Conservation (phyloP, 1,140 invertebrate genomes). For the Drosophila orosa region DNA sequence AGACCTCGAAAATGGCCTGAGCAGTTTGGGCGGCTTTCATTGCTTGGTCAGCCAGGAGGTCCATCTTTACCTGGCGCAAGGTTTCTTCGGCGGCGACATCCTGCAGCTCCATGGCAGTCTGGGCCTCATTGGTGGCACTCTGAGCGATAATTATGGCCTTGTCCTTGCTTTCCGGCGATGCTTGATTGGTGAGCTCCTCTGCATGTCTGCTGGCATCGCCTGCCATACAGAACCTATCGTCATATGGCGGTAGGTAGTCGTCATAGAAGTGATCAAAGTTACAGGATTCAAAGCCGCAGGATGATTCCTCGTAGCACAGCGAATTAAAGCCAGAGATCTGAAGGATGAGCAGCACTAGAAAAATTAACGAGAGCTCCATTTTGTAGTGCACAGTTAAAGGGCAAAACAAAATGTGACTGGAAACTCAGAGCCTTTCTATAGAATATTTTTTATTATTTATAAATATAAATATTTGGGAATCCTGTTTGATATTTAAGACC, state of each 20-base stretch:
- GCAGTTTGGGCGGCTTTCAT: background rate
- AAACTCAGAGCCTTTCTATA: background rate
- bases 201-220: background rate
- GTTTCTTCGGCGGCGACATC: background rate
- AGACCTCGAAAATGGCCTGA: background rate
- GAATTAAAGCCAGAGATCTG: background rate
- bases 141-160: background rate
- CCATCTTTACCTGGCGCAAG: background rate
- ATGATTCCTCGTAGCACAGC: background rate
- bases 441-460: too few species aligned
- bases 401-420: background rate
- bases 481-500: too few species aligned
- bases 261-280: background rate
- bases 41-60: background rate
- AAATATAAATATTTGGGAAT: too few species aligned
- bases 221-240: too few species aligned
- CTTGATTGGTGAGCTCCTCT: background rate
- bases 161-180: background rate
- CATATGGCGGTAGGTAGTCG: background rate
- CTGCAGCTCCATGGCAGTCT: too few species aligned
- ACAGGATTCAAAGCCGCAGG: conserved; percentile 1
- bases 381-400: background rate
- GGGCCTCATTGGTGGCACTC: background rate
- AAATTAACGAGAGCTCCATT: background rate
- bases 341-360: background rate